These are phyloP conservation scores for Heloderma charlesbogerti DNA, from an alignment of 2,113 vertebrate genomes.

Conservation along the genomic window DNA sequence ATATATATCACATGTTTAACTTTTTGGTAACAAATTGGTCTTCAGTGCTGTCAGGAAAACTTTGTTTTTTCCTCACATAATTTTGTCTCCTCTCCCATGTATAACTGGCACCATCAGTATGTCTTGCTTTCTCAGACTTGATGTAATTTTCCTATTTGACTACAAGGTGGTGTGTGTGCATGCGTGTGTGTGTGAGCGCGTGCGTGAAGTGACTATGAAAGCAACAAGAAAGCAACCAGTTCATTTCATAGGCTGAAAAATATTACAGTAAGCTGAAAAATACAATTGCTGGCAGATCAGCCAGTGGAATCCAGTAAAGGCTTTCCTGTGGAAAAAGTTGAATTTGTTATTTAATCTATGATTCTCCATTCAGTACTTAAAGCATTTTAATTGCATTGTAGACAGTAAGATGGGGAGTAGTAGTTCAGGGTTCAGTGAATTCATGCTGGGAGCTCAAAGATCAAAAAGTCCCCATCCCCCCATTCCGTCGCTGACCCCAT, in stretches of 20 bases:
- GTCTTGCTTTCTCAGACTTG: slow-evolving; percentile 37
- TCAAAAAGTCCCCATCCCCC: background rate
- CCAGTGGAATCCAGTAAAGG: slow-evolving; percentile 30
- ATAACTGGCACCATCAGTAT: background rate
- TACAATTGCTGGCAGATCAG: slow-evolving; percentile 7
- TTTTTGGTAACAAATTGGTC: slow-evolving; percentile 39
- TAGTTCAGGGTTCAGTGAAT: background rate
- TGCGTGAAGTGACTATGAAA: slow-evolving; percentile 8
- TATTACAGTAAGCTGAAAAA: background rate
- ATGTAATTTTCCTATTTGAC: slow-evolving; percentile 31
- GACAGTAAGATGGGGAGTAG: background rate
- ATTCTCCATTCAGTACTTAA: slow-evolving; percentile 24
- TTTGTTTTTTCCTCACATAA: slow-evolving; percentile 31
- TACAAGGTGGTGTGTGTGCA: too few species aligned
- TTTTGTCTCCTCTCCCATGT: background rate
- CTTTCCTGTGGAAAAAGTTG: slow-evolving; percentile 11
- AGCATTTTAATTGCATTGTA: slow-evolving; percentile 27
- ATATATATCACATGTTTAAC: slow-evolving; percentile 20
- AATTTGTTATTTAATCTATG: slow-evolving; percentile 38
- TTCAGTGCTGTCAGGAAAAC: slow-evolving; percentile 12
- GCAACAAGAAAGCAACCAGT: slow-evolving; percentile 15
- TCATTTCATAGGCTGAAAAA: slow-evolving; percentile 32
- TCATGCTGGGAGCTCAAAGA: background rate
- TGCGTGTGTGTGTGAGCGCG: too few species aligned
- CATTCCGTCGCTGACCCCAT: background rate